Evolutionary conservation across 2,888 invertebrate species (phyloP).

Genomic region (Lordiphosa andalusiaca): DNA sequence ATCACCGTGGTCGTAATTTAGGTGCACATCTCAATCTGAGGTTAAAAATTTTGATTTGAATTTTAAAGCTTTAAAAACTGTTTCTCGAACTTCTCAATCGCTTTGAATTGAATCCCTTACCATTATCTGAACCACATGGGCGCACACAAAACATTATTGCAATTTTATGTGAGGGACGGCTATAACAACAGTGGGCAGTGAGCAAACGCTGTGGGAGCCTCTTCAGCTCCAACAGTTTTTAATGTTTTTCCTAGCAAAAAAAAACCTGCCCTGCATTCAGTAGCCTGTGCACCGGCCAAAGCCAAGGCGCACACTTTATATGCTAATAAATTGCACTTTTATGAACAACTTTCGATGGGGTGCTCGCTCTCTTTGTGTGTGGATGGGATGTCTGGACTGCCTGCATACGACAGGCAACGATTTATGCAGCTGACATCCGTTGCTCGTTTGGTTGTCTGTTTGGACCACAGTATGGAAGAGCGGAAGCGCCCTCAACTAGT

Average conservation of each 20-base stretch:
- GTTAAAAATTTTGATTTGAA: too few species aligned
- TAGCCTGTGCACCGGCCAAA: constrained; percentile 20
- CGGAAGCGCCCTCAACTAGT: constrained; percentile 59
- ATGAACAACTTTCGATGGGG: constrained; percentile 50
- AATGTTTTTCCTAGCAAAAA: constrained; percentile 23
- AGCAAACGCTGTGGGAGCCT: constrained; percentile 9
- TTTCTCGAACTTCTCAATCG: background rate
- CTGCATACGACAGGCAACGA: constrained; percentile 50
- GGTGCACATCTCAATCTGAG: too few species aligned
- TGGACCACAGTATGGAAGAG: constrained; percentile 32
- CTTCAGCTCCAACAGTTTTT: constrained; percentile 21
- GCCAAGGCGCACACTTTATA: constrained; percentile 44
- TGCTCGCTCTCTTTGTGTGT: constrained; percentile 7
- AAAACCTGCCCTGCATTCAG: constrained; percentile 44
- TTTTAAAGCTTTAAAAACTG: background rate
- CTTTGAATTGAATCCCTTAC: too few species aligned
- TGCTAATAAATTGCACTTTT: constrained; percentile 76
- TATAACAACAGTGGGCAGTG: background rate
- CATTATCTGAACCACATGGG: background rate
- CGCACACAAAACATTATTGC: constrained; percentile 13
- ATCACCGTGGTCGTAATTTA: too few species aligned
- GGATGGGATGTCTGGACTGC: constrained; percentile 2
- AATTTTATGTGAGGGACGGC: constrained; percentile 5
- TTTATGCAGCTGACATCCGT: constrained; percentile 74
- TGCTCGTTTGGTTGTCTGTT: constrained; percentile 55